Evolutionary conservation across 2,113 vertebrate species (phyloP).

Genomic region (Pandion haliaetus): DNA sequence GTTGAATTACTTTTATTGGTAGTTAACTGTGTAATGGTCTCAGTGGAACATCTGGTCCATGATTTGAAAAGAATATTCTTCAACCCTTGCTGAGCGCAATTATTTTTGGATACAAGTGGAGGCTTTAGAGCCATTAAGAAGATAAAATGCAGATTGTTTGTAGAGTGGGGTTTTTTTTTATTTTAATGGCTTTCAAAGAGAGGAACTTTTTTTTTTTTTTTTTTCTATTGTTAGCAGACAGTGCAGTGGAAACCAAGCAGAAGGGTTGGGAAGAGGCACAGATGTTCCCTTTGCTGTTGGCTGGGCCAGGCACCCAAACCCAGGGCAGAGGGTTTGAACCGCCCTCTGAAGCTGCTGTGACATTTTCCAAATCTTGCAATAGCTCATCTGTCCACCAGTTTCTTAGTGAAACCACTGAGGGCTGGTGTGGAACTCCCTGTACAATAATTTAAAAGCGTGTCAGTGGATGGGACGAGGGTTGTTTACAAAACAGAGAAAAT

Average conservation of each 20-base stretch:
- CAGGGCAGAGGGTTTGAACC: background rate
- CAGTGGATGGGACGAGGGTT: background rate
- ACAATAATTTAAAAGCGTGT: background rate
- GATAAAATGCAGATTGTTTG: constrained; percentile 52
- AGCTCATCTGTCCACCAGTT: background rate
- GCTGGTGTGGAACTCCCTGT: background rate
- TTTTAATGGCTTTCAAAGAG: background rate
- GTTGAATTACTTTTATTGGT: constrained; percentile 41
- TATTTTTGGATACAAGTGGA: constrained; percentile 41
- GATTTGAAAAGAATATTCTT: constrained; percentile 44
- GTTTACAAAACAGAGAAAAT: background rate
- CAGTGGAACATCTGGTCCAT: constrained; percentile 28
- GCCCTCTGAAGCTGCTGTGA: background rate
- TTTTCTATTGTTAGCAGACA: background rate
- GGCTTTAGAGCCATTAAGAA: constrained; percentile 27
- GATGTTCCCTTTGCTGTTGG: background rate
- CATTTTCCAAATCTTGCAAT: background rate
- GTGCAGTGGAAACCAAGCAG: background rate
- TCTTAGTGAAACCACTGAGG: background rate
- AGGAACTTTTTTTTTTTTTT: background rate
- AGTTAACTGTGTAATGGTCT: constrained; percentile 13
- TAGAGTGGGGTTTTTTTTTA: background rate
- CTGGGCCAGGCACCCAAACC: background rate
- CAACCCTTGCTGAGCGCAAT: constrained; percentile 10
- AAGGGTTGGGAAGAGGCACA: background rate